Evolutionary conservation across 2,888 invertebrate species (phyloP).

Genomic region (Sarcophaga caerulescens): DNA sequence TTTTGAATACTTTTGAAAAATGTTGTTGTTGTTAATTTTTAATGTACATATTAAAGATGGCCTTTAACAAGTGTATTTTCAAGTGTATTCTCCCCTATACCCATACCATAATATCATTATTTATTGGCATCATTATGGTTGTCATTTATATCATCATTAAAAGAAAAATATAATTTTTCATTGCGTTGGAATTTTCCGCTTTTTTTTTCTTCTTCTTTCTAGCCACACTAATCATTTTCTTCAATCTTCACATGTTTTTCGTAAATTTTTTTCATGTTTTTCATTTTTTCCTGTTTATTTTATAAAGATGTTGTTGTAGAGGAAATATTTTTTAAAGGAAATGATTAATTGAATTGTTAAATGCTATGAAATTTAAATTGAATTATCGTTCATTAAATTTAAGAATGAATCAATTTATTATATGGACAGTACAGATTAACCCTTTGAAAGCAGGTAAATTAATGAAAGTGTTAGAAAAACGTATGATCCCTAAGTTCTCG

Average conservation of each 20-base stretch:
- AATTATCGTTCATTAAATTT: conserved; percentile 48
- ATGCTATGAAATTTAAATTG: conserved; percentile 23
- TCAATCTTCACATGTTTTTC: not conserved
- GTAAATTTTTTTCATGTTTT: not conserved
- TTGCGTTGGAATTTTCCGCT: not conserved
- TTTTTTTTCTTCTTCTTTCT: not conserved
- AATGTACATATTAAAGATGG: no score
- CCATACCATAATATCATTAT: not conserved
- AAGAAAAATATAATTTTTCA: not conserved
- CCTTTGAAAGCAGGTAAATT: conserved; percentile 12
- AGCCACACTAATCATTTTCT: not conserved
- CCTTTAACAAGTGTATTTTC: no score
- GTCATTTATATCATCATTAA: not conserved
- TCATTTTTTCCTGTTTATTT: not conserved
- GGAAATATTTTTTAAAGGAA: conserved; percentile 30
- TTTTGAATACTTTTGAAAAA: no score
- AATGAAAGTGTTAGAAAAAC: not conserved
- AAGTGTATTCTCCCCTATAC: not conserved
- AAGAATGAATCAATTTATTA: conserved; percentile 45
- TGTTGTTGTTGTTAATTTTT: no score
- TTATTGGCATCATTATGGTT: not conserved
- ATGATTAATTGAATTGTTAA: conserved; percentile 56
- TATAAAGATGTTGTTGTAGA: conserved; percentile 16
- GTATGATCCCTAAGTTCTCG: no score
- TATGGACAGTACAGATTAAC: conserved; percentile 6